These are phyloP conservation scores for Cochlearius cochlearius DNA, from an alignment of 2,113 vertebrate genomes.

Conservation along the genomic window DNA sequence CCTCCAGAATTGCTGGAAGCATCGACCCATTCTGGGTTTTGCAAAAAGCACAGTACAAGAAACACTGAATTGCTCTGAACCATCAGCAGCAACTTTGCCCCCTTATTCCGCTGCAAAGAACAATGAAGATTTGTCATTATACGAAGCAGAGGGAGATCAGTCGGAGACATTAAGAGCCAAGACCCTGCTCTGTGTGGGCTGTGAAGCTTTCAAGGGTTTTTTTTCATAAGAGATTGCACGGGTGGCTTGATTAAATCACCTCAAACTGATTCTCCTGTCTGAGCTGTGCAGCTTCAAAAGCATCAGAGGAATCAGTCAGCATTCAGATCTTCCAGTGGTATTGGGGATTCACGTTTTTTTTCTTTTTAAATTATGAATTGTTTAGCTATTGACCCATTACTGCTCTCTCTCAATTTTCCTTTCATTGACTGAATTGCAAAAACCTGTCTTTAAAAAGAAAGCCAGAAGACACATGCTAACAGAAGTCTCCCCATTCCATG, in stretches of 20 bases:
- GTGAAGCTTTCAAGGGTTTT: not conserved
- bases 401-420: not conserved
- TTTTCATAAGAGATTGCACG: not conserved
- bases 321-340: not conserved
- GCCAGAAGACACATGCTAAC: not conserved
- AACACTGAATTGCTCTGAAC: not conserved
- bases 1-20: not conserved
- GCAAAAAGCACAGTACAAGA: not conserved
- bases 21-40: accelerated
- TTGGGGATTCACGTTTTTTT: not conserved
- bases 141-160: not conserved
- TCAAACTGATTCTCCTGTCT: not conserved
- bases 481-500: not conserved
- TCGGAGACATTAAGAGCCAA: not conserved
- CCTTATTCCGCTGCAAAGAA: not conserved
- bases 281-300: not conserved
- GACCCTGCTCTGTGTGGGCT: not conserved
- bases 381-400: not conserved
- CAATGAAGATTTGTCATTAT: not conserved
- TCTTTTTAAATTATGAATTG: not conserved
- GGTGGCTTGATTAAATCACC: not conserved
- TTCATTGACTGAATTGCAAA: not conserved
- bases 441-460: not conserved
- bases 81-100: not conserved
- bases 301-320: not conserved